Evolutionary conservation across 2,888 invertebrate genomes (phyloP).

Genomic region (Apotomis turbidana): DNA sequence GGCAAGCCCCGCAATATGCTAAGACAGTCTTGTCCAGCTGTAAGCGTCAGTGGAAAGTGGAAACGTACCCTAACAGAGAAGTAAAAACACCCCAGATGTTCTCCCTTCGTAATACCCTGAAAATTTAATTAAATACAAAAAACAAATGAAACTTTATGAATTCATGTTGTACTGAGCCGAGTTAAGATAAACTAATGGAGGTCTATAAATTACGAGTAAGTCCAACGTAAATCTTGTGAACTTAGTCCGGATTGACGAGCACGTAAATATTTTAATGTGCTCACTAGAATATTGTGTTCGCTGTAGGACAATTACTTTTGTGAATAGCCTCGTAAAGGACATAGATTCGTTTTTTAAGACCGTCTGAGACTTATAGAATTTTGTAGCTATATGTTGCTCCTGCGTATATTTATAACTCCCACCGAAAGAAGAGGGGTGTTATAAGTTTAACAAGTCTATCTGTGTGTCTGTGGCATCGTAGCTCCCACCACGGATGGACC

Average conservation of each 20-base stretch:
- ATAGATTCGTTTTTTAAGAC: not conserved
- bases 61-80: too few relatives aligned
- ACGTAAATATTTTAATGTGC: constrained; percentile 35
- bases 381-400: not conserved
- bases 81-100: too few relatives aligned
- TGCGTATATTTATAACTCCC: not conserved
- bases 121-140: constrained; percentile 4
- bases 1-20: too few relatives aligned
- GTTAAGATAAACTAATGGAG: constrained; percentile 19
- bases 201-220: constrained; percentile 28
- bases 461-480: too few relatives aligned
- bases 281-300: constrained; percentile 10
- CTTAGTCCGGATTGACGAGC: constrained; percentile 25
- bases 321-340: constrained; percentile 15
- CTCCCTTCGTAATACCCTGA: not conserved
- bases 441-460: too few relatives aligned
- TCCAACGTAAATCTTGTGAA: constrained; percentile 30
- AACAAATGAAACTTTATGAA: constrained; percentile 33
- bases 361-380: not conserved
- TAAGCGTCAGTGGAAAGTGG: too few relatives aligned
- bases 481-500: too few relatives aligned
- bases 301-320: constrained; percentile 18
- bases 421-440: not conserved
- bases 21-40: too few relatives aligned
- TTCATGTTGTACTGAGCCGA: constrained; percentile 16